Evolutionary conservation across 2,113 vertebrate genomes (phyloP), one percentile per base, ranked within the genome.

Genomic region (Serinus canaria): DNA sequence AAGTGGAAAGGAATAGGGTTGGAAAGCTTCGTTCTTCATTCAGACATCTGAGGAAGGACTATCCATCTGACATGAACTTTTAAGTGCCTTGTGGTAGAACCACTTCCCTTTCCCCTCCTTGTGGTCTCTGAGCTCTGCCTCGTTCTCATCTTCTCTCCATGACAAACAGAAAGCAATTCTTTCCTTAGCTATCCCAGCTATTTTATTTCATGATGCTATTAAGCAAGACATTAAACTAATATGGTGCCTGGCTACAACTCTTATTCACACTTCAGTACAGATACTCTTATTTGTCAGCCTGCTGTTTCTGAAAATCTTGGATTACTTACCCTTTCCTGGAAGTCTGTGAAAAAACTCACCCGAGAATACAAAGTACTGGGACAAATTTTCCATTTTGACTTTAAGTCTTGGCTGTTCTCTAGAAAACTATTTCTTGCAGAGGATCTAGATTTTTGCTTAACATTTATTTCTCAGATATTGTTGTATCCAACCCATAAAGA

Each of bases 101-200:
- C 23, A 41, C 39, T 44, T 66, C 37, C 9, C 37, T 80, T 80
- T 83, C 22, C 39, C 24, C n/a, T 73, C 49, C 49, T 18, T 58
- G 16, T 22, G 39, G 52, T 28, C 31, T 91, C 64, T 67, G 47
- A 72, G 15, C 31, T 89, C 59, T 67, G n/a, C 11, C 63, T 68
- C 2, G 0, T 49, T 72, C 0, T 0, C 8, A n/a, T 31, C n/a
- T 70, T 79, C 56, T 20, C 44, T 39, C 60, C 27, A 18, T 17
- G 28, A 56, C n/a, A 83, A n/a, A 74, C 27, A n/a, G 21, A 60
- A 76, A 82, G n/a, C 27, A 68, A 28, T 49, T 90, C 67, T 72
- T 81, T 64, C 31, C 28, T 68, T 49, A 12, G 6, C 59, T 84
- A 66, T 35, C 8, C 11, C 21, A 76, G 9, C 4, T 76, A 41